phyloP scores from a whole-genome alignment of 2,113 vertebrate species.

The Pipra filicauda region DNA sequence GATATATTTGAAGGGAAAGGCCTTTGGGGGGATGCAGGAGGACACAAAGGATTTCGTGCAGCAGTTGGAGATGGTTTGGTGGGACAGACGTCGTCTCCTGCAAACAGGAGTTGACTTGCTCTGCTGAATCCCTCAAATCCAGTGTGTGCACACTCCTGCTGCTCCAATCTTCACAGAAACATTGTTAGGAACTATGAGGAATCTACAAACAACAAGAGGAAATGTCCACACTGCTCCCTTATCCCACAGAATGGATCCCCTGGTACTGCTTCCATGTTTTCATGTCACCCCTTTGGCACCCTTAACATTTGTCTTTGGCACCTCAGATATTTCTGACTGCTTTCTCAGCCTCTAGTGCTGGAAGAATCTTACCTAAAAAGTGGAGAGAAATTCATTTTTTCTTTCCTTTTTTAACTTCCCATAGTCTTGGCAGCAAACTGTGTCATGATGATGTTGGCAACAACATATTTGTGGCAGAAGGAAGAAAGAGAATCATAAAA shows the following conservation, averaged over 20 bases:
- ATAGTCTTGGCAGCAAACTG: constrained; percentile 60
- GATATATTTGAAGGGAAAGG: background rate
- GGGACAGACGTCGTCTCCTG: background rate
- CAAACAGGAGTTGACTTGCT: background rate
- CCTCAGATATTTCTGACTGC: constrained; percentile 59
- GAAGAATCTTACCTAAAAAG: constrained; percentile 55
- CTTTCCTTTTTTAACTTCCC: constrained; percentile 61
- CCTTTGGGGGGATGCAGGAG: background rate
- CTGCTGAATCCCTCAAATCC: background rate
- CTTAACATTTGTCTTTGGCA: constrained; percentile 36
- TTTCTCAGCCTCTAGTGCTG: constrained; percentile 60
- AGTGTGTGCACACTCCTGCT: rapidly evolving
- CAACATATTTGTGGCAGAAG: constrained; percentile 65
- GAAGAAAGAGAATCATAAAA: constrained; percentile 62
- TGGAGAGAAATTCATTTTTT: constrained; percentile 31
- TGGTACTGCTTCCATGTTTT: background rate
- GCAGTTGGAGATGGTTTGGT: background rate
- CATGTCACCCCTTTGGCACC: background rate
- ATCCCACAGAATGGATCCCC: background rate
- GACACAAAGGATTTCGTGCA: background rate
- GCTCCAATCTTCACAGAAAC: background rate
- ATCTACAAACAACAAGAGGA: background rate
- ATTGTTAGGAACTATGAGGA: background rate
- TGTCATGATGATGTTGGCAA: constrained; percentile 69
- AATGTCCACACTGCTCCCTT: background rate